A percentile compares a stretch with the other conserved stretches of the same genome.
These are phyloP conservation scores for Beris morrisii DNA, from an alignment of 2,888 invertebrate genomes.

Conservation along the genomic window DNA sequence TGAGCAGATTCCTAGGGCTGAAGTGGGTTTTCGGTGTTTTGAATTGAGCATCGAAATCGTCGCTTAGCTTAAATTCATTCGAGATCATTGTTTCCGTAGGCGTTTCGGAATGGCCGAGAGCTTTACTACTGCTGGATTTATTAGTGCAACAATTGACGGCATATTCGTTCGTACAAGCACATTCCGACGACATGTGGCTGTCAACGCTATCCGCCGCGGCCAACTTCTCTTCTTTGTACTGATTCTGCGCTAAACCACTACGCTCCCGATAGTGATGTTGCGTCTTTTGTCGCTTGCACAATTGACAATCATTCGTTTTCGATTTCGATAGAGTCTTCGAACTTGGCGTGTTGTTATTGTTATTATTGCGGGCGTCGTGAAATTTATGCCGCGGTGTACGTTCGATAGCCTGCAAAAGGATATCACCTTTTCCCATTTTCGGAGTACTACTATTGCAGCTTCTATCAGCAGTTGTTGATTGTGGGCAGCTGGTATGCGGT, in stretches of 20 bases:
- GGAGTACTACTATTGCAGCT: slow-evolving; percentile 33
- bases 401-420: slow-evolving; percentile 61
- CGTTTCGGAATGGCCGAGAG: no score
- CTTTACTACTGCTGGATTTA: no score
- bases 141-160: slow-evolving; percentile 5
- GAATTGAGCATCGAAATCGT: slow-evolving; percentile 39
- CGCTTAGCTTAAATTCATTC: slow-evolving; percentile 21
- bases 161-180: slow-evolving; percentile 15
- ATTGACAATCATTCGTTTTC: slow-evolving; percentile 49
- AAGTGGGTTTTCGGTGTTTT: slow-evolving; percentile 42
- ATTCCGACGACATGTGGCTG: slow-evolving; percentile 17
- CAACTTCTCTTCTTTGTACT: background rate
- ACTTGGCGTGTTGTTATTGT: slow-evolving; percentile 44
- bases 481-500: background rate
- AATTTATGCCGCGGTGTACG: slow-evolving; percentile 57
- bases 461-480: slow-evolving; percentile 32
- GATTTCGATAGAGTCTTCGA: slow-evolving; percentile 23
- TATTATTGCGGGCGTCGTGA: slow-evolving; percentile 53
- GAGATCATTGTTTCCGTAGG: background rate
- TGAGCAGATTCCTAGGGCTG: slow-evolving; percentile 10
- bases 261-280: slow-evolving; percentile 46
- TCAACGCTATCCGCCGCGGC: background rate
- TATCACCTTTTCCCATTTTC: slow-evolving; percentile 59
- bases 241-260: no score
- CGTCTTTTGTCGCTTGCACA: slow-evolving; percentile 56